Conservation (phyloP, 2,888 invertebrate species). For the Eilema sororculum region DNA sequence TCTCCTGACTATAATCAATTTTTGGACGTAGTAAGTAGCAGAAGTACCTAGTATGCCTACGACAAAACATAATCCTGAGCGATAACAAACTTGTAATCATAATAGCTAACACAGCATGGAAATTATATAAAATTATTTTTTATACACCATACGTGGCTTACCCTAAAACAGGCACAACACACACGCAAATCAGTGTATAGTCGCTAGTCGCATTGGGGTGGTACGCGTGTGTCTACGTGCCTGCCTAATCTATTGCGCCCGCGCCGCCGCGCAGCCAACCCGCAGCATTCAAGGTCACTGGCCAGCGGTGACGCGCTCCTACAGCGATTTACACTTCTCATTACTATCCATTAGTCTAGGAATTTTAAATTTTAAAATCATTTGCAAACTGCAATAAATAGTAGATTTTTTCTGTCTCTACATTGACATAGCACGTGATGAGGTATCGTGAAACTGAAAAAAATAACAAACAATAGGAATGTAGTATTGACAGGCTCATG, state of each 20-base stretch:
- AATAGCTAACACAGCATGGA: not conserved
- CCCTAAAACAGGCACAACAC: constrained; percentile 36
- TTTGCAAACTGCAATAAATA: constrained; percentile 20
- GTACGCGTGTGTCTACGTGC: constrained; percentile 58
- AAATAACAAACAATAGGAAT: not conserved
- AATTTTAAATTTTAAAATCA: constrained; percentile 24
- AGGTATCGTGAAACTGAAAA: not conserved
- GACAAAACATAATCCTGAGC: not conserved
- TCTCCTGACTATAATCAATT: not conserved
- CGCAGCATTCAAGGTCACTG: constrained; percentile 80
- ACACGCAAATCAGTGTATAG: constrained; percentile 49
- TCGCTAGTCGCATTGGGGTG: constrained; percentile 40
- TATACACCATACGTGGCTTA: constrained; percentile 48
- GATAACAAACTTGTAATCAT: not conserved
- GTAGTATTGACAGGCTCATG: not conserved
- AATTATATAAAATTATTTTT: not conserved
- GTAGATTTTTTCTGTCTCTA: not conserved
- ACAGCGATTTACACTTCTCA: constrained; percentile 75
- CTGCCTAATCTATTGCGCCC: constrained; percentile 75
- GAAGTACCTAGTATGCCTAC: too few relatives aligned
- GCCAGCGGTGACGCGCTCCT: constrained; percentile 71
- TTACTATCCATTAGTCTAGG: constrained; percentile 58
- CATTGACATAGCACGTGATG: not conserved
- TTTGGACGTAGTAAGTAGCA: not conserved
- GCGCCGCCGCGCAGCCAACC: constrained; percentile 59